Evolutionary conservation across 2,888 invertebrate genomes (phyloP), one percentile per base, ranked within the genome.

Genomic region (Molorchus minor): DNA sequence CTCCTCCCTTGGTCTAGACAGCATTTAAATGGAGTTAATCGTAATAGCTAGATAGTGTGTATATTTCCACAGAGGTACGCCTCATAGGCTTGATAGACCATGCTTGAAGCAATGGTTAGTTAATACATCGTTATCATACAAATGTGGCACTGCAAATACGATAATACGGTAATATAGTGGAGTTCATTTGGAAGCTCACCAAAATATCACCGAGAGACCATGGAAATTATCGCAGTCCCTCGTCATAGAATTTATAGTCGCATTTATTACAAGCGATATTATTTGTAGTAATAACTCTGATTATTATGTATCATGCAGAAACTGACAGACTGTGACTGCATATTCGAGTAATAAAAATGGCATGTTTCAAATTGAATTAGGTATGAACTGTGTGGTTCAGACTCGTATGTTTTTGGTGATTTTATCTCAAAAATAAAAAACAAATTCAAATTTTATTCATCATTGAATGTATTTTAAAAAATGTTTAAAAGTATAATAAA

Each of bases 221-320:
- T 40, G 57, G 61, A 64, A 67, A 69, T 69, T 67, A 69, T 69
- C 69, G 56, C 58, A 56, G 62, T 64, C 61, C 64, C 66, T 61
- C 61, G 66, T 64, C 61, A 56, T 44, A 53, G 54, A 53, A 66
- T 65, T 69, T 69, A 68, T 66, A 62, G 62, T 52, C 40, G 62
- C 55, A 69, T 67, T 69, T 70, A 69, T 57, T 64, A 56, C 57
- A 56, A 49, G 58, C 56, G 52, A 47, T 61, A 58, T 65, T 61
- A 67, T 64, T 62, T 63, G 61, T 64, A 57, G 56, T 67, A 67
- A 63, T 63, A 65, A 56, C 61, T 58, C 41, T 61, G 64, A 67
- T 65, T 67, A 67, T 67, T 65, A 63, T 67, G 63, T 65, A 58
- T 61, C 59, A 54, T 56, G n/a, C n/a, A n/a, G n/a, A n/a, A n/a